Evolutionary conservation across 2,888 invertebrate species (phyloP), one percentile per base, ranked within the genome.

Genomic region (Sipha maydis): DNA sequence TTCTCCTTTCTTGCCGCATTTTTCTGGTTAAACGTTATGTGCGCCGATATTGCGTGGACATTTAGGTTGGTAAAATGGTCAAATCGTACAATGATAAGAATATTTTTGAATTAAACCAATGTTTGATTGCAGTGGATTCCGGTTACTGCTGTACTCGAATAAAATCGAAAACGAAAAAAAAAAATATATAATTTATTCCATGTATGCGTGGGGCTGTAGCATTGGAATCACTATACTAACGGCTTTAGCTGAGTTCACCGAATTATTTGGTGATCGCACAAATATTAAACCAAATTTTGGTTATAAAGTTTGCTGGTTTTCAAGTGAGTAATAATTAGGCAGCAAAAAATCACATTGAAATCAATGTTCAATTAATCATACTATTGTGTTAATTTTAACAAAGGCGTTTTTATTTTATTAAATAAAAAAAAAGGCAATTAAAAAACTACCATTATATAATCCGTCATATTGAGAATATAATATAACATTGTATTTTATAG

Each of bases 1-100:
- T 90, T 90, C 71, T 89, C 90, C 9, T 90, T 91, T 78, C 83
- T 91, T 78, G 90, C 91, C 4, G 90, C 91, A 5, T 90, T 91
- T 88, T 90, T 91, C 89, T 91, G 91, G 91, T 84, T 91, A 17
- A 91, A 91, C 86, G 91, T 90, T 21, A 90, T 91, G 90, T 91
- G 91, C 83, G 90, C 91, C 34, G 91, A 91, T 38, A 91, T 91
- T 11, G 90, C 91, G 3, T 90, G 90, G 90, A 90, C 91, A 11
- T 91, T 91, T 89, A 91, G 91, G 90, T 90, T 82, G 48, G 21
- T 78, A 89, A 14, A 41, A 38, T 78, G 48, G 5, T 8, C 9
- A 67, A 67, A n/a, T n/a, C 3, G 28, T 21, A 69, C 9, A n/a
- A 11, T 11, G 69, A n/a, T n/a, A 69, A 69, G 0, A 61, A 25